Percentiles rank a stretch among this genome's conserved stretches.
Evolutionary conservation across 2,888 invertebrate species (phyloP).

Genomic region (Lingula anatina): DNA sequence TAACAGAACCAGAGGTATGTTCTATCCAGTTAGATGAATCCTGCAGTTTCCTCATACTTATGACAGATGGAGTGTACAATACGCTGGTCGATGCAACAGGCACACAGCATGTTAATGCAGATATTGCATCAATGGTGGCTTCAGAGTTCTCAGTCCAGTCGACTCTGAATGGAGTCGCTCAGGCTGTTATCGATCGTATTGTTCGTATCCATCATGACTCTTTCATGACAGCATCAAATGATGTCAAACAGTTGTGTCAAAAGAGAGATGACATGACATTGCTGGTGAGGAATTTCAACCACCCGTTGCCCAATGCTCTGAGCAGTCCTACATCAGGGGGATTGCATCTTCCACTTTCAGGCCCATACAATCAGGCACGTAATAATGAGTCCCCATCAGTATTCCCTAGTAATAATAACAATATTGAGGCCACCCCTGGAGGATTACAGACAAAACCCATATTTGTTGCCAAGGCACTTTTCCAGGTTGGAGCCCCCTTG

Average conservation of each 20-base stretch:
- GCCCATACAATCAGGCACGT: conserved; percentile 11
- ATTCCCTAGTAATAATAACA: too few species aligned
- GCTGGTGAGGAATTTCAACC: conserved; percentile 80
- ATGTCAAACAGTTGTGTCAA: conserved; percentile 38
- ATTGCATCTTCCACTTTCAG: conserved; percentile 18
- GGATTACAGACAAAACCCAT: too few species aligned
- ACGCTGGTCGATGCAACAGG: conserved; percentile 74
- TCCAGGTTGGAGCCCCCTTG: neutral
- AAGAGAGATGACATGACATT: conserved; percentile 80
- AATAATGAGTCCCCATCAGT: too few species aligned
- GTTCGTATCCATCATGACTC: conserved; percentile 77
- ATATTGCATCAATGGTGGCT: conserved; percentile 44
- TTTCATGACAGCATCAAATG: conserved; percentile 57
- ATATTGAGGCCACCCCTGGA: too few species aligned
- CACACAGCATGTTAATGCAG: conserved; percentile 64
- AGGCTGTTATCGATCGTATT: conserved; percentile 78
- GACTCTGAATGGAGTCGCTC: conserved; percentile 75
- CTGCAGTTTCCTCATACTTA: conserved; percentile 75
- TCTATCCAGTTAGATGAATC: conserved; percentile 76
- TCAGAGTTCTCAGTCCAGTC: conserved; percentile 67
- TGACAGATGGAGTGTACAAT: conserved; percentile 80
- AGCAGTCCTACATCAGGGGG: conserved; percentile 38
- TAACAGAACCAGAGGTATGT: conserved; percentile 72
- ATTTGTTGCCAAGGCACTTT: neutral
- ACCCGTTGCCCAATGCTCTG: conserved; percentile 64